Base-by-base conservation (phyloP, 1,140 invertebrate genomes). In the Panagrolaimus sp. region DNA sequence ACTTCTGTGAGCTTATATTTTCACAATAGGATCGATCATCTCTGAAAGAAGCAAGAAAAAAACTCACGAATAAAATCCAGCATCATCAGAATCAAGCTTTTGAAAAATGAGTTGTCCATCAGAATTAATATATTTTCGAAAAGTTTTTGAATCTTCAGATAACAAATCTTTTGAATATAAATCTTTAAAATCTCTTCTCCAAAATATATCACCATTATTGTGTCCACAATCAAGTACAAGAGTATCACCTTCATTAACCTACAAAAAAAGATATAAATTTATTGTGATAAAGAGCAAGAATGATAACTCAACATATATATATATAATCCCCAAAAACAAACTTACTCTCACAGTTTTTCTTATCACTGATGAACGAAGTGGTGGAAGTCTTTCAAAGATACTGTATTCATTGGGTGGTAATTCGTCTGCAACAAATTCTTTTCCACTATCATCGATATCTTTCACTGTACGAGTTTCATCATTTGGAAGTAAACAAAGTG, bases 181-280 rank as follows among this genome's bases (percentile, higher is more conserved):
- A 27, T 57, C 51, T n/a, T 57, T 27, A 8, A 57, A 57, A 20
- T 57, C 51, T 27, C 27, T 57, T 20, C 51, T 20, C 51, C 51
- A 57, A 25, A 25, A 27, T 9, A 57, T 57, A 27, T 57, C 51
- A 38, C 31, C 31, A 9, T 20, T n/a, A 3, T 20, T 57, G n/a
- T 13, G 51, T 8, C 51, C 51, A 25, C 51, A 57, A 27, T 57
- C 51, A 27, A 57, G 51, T 8, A 57, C 27, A 20, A 57, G 27
- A 20, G 11, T 25, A 20, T 57, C 27, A 11, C 51, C 51, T 2
- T 25, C 51, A 23, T 20, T 57, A 20, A 13, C 51, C 51, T 57
- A 27, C n/a, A 57, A 57, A n/a, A 57, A 11, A 16, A 3, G 0
- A 0, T 1, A 23, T 57, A 25, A n/a, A 25, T 20, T 13, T 23